Evolutionary conservation across 1,140 invertebrate species (phyloP).

Genomic region (Araneus ventricosus): DNA sequence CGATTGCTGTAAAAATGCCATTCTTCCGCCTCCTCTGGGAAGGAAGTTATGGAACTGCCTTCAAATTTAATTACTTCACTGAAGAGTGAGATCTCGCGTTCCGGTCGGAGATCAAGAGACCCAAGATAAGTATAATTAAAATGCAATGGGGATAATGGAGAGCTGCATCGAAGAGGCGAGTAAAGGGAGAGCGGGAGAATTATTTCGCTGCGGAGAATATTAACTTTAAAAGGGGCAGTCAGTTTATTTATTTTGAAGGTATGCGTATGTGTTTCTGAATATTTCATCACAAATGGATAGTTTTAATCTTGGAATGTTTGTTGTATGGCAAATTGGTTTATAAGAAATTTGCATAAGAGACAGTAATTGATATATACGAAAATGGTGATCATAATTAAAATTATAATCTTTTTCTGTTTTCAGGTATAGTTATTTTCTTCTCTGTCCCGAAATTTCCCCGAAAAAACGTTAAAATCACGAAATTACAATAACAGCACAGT

Average conservation of each 20-base stretch:
- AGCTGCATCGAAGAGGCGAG: not conserved
- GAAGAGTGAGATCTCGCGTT: not conserved
- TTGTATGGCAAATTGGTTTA: not conserved
- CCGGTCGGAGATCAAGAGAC: not conserved
- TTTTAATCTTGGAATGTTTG: not conserved
- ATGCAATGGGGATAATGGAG: not conserved
- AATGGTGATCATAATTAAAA: too few relatives aligned
- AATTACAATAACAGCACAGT: too few relatives aligned
- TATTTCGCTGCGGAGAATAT: not conserved
- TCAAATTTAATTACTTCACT: not conserved
- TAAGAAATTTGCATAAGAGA: not conserved
- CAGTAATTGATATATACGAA: too few relatives aligned
- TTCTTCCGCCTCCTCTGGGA: not conserved
- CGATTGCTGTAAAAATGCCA: slow-evolving; percentile 10
- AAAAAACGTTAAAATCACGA: too few relatives aligned
- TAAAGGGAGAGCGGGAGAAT: not conserved
- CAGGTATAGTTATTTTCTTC: too few relatives aligned
- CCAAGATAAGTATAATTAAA: not conserved
- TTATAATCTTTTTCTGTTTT: too few relatives aligned
- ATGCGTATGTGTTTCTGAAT: not conserved
- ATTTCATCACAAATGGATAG: not conserved
- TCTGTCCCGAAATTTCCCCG: too few relatives aligned
- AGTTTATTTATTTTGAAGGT: not conserved
- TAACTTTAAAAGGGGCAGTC: not conserved
- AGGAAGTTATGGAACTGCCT: not conserved